Percentiles rank a stretch among this genome's conserved stretches.
Conservation (phyloP, 2,113 vertebrate species). For the Dolichallabes microphthalmus region DNA sequence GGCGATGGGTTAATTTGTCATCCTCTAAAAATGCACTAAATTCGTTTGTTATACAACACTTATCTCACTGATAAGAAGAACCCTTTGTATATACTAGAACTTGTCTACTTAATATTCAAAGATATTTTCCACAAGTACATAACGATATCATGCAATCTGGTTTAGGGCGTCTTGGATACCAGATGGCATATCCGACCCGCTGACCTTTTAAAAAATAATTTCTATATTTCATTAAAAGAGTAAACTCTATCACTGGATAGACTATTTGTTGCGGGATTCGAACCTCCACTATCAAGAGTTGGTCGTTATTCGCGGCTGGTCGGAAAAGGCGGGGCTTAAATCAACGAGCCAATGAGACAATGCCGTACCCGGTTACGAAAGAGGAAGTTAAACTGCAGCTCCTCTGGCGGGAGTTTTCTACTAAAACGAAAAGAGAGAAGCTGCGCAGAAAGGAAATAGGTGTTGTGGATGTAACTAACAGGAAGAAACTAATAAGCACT, state of each 20-base stretch:
- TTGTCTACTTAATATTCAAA: too few relatives aligned
- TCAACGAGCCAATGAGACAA: neutral
- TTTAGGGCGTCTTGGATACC: neutral
- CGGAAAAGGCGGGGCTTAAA: neutral
- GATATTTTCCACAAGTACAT: too few relatives aligned
- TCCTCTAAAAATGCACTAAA: too few relatives aligned
- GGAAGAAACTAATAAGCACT: neutral
- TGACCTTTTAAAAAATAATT: neutral
- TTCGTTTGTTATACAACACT: too few relatives aligned
- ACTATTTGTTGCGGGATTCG: neutral
- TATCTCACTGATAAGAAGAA: too few relatives aligned
- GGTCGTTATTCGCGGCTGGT: neutral
- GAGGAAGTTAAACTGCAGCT: neutral
- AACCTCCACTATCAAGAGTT: accelerated
- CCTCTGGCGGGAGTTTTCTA: slow-evolving; percentile 17
- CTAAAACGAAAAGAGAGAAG: neutral
- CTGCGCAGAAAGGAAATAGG: too few relatives aligned
- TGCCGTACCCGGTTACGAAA: neutral
- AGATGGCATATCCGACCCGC: neutral
- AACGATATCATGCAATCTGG: too few relatives aligned
- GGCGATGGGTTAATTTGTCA: too few relatives aligned
- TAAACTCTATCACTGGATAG: neutral
- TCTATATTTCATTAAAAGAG: neutral
- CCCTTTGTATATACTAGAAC: too few relatives aligned
- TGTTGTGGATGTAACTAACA: neutral